Percentiles rank a stretch among this genome's conserved stretches.
phyloP scores from a whole-genome alignment of 1,140 invertebrate species.

The Bombus polaris region DNA sequence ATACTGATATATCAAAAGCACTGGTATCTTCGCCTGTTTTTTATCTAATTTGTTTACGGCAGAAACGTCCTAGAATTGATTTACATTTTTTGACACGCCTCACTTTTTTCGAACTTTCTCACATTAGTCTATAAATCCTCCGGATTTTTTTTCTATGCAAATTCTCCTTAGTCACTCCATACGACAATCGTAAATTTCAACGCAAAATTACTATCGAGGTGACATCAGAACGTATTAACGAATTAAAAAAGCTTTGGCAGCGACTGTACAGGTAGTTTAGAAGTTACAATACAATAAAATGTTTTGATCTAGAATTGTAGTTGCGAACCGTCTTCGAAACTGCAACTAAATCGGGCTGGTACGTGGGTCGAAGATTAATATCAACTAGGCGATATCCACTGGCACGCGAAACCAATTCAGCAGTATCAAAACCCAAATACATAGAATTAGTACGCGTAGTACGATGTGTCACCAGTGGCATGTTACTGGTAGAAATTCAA shows the following conservation, averaged over 20 bases:
- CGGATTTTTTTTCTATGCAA: neutral
- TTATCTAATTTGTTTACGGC: neutral
- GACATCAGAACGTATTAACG: too few species aligned
- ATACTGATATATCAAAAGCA: constrained; percentile 6
- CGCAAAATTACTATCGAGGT: too few species aligned
- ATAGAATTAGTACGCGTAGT: constrained; percentile 16
- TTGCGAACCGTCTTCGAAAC: neutral
- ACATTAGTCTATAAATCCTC: neutral
- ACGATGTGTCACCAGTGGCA: neutral
- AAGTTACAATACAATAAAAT: too few species aligned
- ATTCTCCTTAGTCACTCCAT: neutral
- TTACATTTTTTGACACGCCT: neutral
- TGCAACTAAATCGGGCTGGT: constrained; percentile 16
- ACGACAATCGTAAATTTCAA: neutral
- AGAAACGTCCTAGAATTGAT: neutral
- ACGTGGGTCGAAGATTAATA: constrained; percentile 30
- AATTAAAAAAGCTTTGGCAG: too few species aligned
- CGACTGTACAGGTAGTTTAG: too few species aligned
- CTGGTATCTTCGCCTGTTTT: neutral
- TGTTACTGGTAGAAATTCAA: constrained; percentile 23
- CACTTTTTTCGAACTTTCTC: neutral
- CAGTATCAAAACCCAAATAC: constrained; percentile 17
- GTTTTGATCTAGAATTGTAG: neutral
- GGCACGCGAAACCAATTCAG: neutral
- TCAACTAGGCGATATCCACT: neutral